phyloP scores from a whole-genome alignment of 2,113 vertebrate species.

The Peucedramus taeniatus region DNA sequence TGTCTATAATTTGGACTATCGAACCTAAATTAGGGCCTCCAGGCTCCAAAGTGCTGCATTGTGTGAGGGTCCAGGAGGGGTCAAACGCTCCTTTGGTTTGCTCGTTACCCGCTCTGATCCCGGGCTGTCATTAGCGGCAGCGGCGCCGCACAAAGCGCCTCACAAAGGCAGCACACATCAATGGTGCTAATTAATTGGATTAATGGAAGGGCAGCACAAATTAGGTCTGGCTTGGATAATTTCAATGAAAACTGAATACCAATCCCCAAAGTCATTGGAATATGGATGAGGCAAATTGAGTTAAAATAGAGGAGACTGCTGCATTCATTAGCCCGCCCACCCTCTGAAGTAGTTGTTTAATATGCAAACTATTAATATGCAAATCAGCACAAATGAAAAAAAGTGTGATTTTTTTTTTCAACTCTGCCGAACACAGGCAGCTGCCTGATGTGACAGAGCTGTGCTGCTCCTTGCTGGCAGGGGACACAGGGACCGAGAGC shows the following conservation, averaged over 20 bases:
- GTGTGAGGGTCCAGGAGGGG: constrained; percentile 51
- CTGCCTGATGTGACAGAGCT: constrained; percentile 71
- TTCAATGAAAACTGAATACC: constrained; percentile 88
- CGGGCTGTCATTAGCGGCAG: constrained; percentile 70
- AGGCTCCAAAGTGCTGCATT: constrained; percentile 16
- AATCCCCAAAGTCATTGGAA: constrained; percentile 87
- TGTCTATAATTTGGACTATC: constrained; percentile 46
- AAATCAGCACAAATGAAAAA: constrained; percentile 86
- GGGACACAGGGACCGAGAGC: not conserved
- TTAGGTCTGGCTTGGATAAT: constrained; percentile 84
- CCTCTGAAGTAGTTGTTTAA: constrained; percentile 96
- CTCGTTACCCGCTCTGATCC: constrained; percentile 68
- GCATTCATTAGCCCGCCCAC: constrained; percentile 97
- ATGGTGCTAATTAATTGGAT: constrained; percentile 97
- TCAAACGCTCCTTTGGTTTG: constrained; percentile 68
- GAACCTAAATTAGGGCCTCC: constrained; percentile 22
- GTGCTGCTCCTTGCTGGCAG: not conserved
- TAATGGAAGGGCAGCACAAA: constrained; percentile 92
- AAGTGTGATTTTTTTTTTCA: constrained; percentile 68
- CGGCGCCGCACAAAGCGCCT: constrained; percentile 83
- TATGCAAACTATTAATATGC: constrained; percentile 99
- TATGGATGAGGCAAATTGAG: constrained; percentile 98
- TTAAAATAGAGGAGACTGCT: constrained; percentile 92
- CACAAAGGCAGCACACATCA: constrained; percentile 85
- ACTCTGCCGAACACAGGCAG: constrained; percentile 80